These are phyloP conservation scores for Malurus splendens DNA, from an alignment of 2,797 vertebrate species.

Conservation along the genomic window DNA sequence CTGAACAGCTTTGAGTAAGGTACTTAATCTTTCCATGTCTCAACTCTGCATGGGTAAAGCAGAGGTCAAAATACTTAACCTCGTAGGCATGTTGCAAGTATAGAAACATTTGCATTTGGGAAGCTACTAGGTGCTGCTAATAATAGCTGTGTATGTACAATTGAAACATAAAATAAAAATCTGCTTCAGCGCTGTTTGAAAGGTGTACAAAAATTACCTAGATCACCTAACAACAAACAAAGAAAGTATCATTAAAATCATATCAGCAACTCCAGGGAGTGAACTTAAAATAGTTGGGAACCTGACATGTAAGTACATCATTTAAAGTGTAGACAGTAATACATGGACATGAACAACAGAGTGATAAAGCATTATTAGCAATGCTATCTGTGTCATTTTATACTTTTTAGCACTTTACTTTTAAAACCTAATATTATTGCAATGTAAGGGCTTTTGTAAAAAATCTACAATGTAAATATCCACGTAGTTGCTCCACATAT, in stretches of 20 bases:
- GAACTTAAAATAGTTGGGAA: neutral
- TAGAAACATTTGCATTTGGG: slow-evolving; percentile 29
- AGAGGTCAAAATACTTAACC: slow-evolving; percentile 47
- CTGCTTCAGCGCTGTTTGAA: neutral
- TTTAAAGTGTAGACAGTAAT: neutral
- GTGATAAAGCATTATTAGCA: neutral
- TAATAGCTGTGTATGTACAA: neutral
- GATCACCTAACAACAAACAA: neutral
- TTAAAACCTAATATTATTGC: neutral
- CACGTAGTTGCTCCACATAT: neutral
- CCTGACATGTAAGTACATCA: neutral
- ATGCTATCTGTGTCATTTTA: neutral
- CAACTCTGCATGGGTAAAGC: slow-evolving; percentile 12
- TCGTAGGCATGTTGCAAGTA: slow-evolving; percentile 14
- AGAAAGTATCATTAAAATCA: neutral
- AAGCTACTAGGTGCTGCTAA: slow-evolving; percentile 1
- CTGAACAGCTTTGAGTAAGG: slow-evolving; percentile 10
- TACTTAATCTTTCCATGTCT: slow-evolving; percentile 38
- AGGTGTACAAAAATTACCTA: neutral
- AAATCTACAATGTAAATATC: neutral
- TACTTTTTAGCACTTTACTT: neutral
- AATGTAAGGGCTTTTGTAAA: neutral
- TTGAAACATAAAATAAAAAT: neutral
- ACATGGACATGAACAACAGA: neutral
- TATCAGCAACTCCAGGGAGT: neutral